Evolutionary conservation across 2,797 vertebrate genomes (phyloP).

Genomic region (Lacerta bilineata): DNA sequence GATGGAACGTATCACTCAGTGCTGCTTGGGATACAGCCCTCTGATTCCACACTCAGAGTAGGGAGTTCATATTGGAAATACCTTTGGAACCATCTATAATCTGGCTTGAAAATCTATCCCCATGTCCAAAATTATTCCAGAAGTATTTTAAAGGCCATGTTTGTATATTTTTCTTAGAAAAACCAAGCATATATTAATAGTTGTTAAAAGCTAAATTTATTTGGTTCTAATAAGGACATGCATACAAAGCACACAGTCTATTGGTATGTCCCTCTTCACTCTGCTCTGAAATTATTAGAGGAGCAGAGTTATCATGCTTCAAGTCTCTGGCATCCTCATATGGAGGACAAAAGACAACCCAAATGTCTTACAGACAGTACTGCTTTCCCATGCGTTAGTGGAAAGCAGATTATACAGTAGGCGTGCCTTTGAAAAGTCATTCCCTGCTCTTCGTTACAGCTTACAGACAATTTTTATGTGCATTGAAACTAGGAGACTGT

Average conservation of each 20-base stretch:
- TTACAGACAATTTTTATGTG: constrained; percentile 2
- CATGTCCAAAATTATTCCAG: not conserved
- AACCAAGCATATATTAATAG: constrained; percentile 1
- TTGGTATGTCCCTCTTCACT: not conserved
- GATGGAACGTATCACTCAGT: no score
- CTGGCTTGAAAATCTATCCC: not conserved
- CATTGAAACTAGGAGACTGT: constrained; percentile 23
- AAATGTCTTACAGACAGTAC: constrained; percentile 10
- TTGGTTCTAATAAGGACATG: not conserved
- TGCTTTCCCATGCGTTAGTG: not conserved
- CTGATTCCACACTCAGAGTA: not conserved
- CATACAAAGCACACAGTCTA: not conserved
- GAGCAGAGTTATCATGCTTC: not conserved
- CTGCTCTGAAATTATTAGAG: not conserved
- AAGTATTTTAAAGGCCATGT: constrained; percentile 18
- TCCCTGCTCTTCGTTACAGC: not conserved
- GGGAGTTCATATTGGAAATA: not conserved
- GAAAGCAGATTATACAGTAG: constrained; percentile 1
- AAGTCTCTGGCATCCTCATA: not conserved
- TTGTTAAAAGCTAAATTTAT: not conserved
- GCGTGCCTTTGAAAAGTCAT: not conserved
- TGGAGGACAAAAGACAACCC: not conserved
- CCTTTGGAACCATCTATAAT: constrained; percentile 24
- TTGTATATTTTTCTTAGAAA: not conserved
- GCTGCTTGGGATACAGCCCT: no score